Conservation (phyloP, 2,113 vertebrate genomes). For the Platycercus adscitus region DNA sequence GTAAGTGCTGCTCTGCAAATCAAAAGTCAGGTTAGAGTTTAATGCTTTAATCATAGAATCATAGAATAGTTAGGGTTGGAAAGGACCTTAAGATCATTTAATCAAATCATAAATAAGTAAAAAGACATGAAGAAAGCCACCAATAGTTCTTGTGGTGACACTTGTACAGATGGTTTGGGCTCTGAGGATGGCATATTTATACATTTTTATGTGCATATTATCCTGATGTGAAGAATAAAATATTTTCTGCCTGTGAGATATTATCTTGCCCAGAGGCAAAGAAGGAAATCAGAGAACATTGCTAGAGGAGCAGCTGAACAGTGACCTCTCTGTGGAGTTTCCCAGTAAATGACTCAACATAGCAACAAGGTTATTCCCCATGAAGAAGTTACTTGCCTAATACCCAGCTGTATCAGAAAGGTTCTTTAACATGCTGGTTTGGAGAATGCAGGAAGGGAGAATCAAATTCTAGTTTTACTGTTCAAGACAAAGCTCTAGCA, state of each 20-base stretch:
- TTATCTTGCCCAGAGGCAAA: background rate
- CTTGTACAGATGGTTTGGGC: conserved; percentile 20
- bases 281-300: background rate
- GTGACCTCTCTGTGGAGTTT: background rate
- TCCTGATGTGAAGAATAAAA: conserved; percentile 10
- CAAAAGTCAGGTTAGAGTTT: background rate
- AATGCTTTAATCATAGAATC: background rate
- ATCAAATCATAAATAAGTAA: conserved; percentile 22
- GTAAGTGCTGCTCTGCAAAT: background rate
- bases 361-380: background rate
- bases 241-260: background rate
- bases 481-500: background rate
- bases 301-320: background rate
- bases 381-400: background rate
- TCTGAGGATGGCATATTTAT: background rate
- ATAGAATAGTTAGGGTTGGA: no score
- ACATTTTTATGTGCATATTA: conserved; percentile 17
- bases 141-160: background rate
- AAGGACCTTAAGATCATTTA: background rate
- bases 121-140: background rate
- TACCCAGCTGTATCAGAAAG: background rate
- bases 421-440: background rate
- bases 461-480: background rate
- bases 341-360: background rate
- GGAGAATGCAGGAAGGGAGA: background rate